Percentiles rank a stretch among this genome's conserved stretches.
phyloP scores from a whole-genome alignment of 2,888 invertebrate species.

The Phorcus lineatus region DNA sequence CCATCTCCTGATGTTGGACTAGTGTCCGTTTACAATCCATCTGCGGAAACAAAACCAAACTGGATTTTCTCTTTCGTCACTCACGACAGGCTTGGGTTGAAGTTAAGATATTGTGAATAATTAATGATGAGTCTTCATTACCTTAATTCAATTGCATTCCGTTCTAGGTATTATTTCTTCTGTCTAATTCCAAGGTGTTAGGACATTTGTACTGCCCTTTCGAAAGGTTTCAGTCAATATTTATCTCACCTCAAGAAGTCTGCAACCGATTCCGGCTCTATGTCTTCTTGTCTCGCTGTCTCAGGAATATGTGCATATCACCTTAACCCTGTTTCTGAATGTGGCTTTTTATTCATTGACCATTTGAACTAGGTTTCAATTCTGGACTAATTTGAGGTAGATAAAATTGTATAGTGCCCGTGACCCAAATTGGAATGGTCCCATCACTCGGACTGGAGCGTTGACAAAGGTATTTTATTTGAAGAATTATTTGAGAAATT shows the following conservation, averaged over 20 bases:
- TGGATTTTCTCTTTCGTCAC: not conserved
- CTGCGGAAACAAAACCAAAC: not conserved
- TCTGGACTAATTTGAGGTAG: too few relatives aligned
- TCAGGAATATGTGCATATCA: not conserved
- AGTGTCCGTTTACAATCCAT: not conserved
- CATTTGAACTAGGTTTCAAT: too few relatives aligned
- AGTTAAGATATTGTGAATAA: not conserved
- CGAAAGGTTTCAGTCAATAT: not conserved
- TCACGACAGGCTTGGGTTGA: not conserved
- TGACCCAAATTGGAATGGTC: too few relatives aligned
- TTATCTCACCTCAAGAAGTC: not conserved
- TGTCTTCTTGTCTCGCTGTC: not conserved
- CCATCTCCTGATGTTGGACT: not conserved
- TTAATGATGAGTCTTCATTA: conserved; percentile 10
- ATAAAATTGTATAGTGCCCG: too few relatives aligned
- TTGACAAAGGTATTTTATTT: too few relatives aligned
- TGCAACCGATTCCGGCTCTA: not conserved
- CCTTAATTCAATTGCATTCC: not conserved
- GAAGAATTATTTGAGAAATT: too few relatives aligned
- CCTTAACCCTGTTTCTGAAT: too few relatives aligned
- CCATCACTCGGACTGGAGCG: too few relatives aligned
- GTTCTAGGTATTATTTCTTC: not conserved
- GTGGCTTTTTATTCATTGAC: too few relatives aligned
- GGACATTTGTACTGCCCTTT: not conserved
- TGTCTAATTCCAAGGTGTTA: not conserved